Base-by-base conservation (phyloP, 2,888 invertebrate species). In the Drosophila robusta region DNA sequence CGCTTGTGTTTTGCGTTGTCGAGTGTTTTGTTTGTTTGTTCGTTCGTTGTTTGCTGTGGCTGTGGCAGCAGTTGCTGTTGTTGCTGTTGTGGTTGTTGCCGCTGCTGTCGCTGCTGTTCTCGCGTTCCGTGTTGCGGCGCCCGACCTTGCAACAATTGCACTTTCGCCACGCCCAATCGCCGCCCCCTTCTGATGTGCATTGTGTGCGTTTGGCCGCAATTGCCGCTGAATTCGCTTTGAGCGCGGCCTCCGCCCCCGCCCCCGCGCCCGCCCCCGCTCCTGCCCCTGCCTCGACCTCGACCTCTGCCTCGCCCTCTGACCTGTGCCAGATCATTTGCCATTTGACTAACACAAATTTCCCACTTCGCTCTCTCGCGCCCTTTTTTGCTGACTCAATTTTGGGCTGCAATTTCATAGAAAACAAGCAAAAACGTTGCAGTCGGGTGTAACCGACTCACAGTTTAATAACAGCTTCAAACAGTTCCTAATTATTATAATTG, bases 141-240 rank as follows among this genome's bases (percentile, higher is more conserved):
- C 24, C 56, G 42, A 49, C 51, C 64, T 78, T 74, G 82, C 75
- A 78, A 84, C 81, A 84, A 81, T 81, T 71, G 66, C 67, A 75
- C 81, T 73, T 68, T 63, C 58, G 67, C 80, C 80, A 86, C 84
- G 74, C 66, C 73, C 64, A 58, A 49, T 70, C 41, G 58, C 54
- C 57, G 56, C 63, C 68, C 56, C 44, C 16, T 49, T 26, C 36
- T 32, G 49, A 47, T 57, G 63, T 52, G 24, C 62, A 50, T 62
- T 32, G 38, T 29, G 12, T 29, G 14, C 49, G 24, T 29, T 44
- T 55, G 38, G 47, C 60, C 69, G 44, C 71, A 75, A 52, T 57
- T 70, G 76, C 75, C 75, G 26, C 60, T 56, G 49, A 32, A 70
- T 74, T 74, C 55, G 66, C 70, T 79, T 63, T 78, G 42, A 36